Evolutionary conservation across 1,140 invertebrate species (phyloP).

Genomic region (Trachelipus rathkii): DNA sequence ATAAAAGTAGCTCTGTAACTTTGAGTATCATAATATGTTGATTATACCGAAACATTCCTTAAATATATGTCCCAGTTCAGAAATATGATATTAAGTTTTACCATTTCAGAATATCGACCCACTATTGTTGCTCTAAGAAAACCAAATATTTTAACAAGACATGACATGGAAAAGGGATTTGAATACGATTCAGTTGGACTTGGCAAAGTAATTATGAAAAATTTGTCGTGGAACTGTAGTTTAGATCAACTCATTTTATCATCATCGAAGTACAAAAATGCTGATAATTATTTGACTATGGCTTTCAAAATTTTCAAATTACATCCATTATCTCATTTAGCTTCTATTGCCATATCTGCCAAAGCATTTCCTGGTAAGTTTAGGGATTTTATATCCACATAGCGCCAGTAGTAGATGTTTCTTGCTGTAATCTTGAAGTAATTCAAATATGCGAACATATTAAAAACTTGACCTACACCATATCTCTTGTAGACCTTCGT

Average conservation of each 20-base stretch:
- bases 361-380: conserved; percentile 3
- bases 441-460: too few species aligned
- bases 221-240: neutral
- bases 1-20: too few species aligned
- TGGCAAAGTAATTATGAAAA: conserved; percentile 13
- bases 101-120: neutral
- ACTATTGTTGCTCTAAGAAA: neutral
- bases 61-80: too few species aligned
- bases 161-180: neutral
- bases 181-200: neutral
- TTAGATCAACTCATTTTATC: conserved; percentile 8
- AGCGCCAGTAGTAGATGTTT: too few species aligned
- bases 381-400: too few species aligned
- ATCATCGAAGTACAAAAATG: neutral
- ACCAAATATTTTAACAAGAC: conserved; percentile 8
- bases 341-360: neutral
- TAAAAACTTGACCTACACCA: too few species aligned
- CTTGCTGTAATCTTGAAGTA: too few species aligned
- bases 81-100: neutral
- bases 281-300: neutral
- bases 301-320: conserved; percentile 11
- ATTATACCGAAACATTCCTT: too few species aligned
- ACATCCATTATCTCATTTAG: conserved; percentile 3
- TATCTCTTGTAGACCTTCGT: too few species aligned
- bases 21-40: too few species aligned